A percentile compares a stretch with the other conserved stretches of the same genome.
Evolutionary conservation across 1,140 invertebrate genomes (phyloP).

Genomic region (Latrodectus geometricus): DNA sequence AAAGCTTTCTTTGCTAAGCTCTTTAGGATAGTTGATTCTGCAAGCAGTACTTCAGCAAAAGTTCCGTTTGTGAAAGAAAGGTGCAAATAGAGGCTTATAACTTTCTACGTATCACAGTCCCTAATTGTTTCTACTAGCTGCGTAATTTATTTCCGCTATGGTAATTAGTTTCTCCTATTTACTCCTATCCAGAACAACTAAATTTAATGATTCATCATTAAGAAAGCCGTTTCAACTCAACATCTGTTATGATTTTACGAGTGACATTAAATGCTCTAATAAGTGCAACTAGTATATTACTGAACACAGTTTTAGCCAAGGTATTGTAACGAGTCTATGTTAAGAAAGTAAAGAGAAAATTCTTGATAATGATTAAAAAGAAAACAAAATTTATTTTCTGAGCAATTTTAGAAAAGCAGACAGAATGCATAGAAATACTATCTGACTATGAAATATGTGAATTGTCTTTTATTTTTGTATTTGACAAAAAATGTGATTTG

Average conservation of each 20-base stretch:
- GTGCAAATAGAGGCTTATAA: slow-evolving; percentile 17
- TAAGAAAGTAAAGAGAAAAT: too few relatives aligned
- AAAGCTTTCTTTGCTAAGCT: not conserved
- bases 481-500: too few relatives aligned
- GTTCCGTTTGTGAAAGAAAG: not conserved
- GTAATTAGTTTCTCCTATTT: slow-evolving; percentile 49
- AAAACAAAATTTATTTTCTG: too few relatives aligned
- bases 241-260: slow-evolving; percentile 19
- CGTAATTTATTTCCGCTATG: slow-evolving; percentile 33
- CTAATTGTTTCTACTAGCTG: slow-evolving; percentile 24
- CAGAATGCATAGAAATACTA: too few relatives aligned
- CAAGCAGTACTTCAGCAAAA: not conserved
- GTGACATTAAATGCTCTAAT: slow-evolving; percentile 7
- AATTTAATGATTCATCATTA: slow-evolving; percentile 46
- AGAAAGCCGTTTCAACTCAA: slow-evolving; percentile 1
- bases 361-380: too few relatives aligned
- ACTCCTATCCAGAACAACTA: slow-evolving; percentile 30
- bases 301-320: not conserved
- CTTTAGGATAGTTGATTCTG: not conserved
- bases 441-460: too few relatives aligned
- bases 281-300: slow-evolving; percentile 7
- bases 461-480: too few relatives aligned
- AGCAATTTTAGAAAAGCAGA: too few relatives aligned
- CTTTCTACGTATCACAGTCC: slow-evolving; percentile 12
- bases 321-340: too few relatives aligned